Conservation (phyloP, 2,888 invertebrate genomes). For the Ischnus inquisitorius region DNA sequence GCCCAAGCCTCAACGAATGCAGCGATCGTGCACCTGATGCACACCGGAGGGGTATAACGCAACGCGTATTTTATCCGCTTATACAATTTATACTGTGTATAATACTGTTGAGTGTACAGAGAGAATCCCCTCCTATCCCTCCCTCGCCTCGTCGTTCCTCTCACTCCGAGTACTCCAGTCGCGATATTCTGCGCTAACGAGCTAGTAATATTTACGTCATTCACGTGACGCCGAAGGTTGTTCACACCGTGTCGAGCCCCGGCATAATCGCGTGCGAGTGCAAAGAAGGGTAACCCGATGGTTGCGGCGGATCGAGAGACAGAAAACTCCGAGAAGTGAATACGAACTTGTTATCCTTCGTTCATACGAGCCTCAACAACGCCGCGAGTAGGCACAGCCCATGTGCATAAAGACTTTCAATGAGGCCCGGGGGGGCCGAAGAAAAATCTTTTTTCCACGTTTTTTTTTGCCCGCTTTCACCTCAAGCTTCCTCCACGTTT, state of each 20-base stretch:
- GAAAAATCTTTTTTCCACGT: constrained; percentile 22
- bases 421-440: constrained; percentile 52
- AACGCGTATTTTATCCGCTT: constrained; percentile 55
- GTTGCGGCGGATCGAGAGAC: constrained; percentile 35
- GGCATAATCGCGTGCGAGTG: constrained; percentile 59
- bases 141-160: neutral
- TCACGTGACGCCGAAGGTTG: constrained; percentile 78
- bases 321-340: constrained; percentile 25
- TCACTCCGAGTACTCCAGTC: constrained; percentile 7
- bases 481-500: constrained; percentile 9
- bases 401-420: constrained; percentile 63
- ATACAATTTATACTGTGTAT: constrained; percentile 47
- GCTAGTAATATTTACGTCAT: constrained; percentile 82
- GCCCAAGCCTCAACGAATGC: constrained; percentile 8
- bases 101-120: constrained; percentile 19
- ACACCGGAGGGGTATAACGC: constrained; percentile 23
- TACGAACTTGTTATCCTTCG: constrained; percentile 27
- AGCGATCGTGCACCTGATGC: constrained; percentile 53
- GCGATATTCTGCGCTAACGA: constrained; percentile 77
- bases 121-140: constrained; percentile 15
- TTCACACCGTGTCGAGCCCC: constrained; percentile 74
- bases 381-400: constrained; percentile 47
- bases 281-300: constrained; percentile 17
- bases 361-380: neutral
- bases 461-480: constrained; percentile 42